Evolutionary conservation across 2,113 vertebrate species (phyloP).

Genomic region (Catharus bicknelli): DNA sequence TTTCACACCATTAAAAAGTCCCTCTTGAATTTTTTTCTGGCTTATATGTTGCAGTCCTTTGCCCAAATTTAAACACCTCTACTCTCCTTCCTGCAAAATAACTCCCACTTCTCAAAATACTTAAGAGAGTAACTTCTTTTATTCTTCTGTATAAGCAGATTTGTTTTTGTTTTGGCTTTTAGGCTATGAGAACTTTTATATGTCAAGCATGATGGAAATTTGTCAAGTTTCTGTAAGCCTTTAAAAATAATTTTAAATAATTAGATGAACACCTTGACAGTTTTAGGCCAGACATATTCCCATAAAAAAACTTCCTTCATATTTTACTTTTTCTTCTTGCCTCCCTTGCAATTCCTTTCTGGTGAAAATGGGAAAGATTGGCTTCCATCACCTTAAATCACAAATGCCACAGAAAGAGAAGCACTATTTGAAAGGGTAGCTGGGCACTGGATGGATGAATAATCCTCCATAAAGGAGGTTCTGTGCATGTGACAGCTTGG

Average conservation of each 20-base stretch:
- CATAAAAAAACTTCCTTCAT: not conserved
- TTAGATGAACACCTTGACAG: not conserved
- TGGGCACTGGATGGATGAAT: not conserved
- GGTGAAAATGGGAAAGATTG: not conserved
- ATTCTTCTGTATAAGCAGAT: not conserved
- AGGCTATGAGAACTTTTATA: not conserved
- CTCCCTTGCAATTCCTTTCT: not conserved
- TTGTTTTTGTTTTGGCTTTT: not conserved
- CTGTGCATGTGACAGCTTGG: not conserved
- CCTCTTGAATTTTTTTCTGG: not conserved
- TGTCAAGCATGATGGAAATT: not conserved
- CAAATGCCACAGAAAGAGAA: not conserved
- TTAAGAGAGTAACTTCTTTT: not conserved
- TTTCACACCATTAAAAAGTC: not conserved
- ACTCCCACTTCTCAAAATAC: not conserved
- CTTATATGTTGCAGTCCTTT: not conserved
- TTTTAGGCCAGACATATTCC: not conserved
- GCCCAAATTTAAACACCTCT: not conserved
- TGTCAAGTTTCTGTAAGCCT: not conserved
- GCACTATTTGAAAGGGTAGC: not conserved
- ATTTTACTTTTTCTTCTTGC: not conserved
- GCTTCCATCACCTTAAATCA: not conserved
- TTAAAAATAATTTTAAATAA: not conserved
- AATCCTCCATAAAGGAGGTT: not conserved
- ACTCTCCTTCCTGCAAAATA: not conserved